Conservation (phyloP, 2,113 vertebrate genomes). For the Malurus melanocephalus region DNA sequence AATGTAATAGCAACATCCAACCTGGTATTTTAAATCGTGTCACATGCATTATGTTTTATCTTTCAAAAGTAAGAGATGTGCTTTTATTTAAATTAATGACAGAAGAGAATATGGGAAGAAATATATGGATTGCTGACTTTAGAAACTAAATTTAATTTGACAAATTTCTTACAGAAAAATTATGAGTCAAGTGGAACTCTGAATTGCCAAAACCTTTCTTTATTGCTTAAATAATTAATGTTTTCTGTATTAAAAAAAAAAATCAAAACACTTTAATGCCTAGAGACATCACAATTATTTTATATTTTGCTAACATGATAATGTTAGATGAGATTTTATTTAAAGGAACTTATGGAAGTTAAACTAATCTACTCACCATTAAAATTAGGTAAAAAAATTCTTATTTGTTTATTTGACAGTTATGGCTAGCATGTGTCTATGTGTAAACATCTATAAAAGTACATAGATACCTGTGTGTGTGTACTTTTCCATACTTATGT, state of each 20-base stretch:
- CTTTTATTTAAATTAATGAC: neutral
- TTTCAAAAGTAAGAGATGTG: neutral
- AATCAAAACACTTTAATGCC: neutral
- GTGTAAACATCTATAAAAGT: neutral
- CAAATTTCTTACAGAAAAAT: neutral
- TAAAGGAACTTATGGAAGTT: neutral
- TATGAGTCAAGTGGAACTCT: neutral
- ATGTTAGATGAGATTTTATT: neutral
- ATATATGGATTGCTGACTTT: neutral
- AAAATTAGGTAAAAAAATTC: neutral
- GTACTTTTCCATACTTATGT: neutral
- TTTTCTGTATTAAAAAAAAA: neutral
- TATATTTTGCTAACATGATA: neutral
- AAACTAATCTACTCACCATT: neutral
- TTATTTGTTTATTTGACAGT: neutral
- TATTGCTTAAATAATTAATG: neutral
- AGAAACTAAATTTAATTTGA: neutral
- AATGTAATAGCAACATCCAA: neutral
- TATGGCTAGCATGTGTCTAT: rapidly evolving
- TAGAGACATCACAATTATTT: neutral
- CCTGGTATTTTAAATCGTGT: neutral
- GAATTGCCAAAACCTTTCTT: neutral
- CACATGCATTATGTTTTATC: neutral
- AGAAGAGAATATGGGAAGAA: neutral
- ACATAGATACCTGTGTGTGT: rapidly evolving